Conservation (phyloP, 2,888 invertebrate genomes). For the Glaucopsyche alexis region DNA sequence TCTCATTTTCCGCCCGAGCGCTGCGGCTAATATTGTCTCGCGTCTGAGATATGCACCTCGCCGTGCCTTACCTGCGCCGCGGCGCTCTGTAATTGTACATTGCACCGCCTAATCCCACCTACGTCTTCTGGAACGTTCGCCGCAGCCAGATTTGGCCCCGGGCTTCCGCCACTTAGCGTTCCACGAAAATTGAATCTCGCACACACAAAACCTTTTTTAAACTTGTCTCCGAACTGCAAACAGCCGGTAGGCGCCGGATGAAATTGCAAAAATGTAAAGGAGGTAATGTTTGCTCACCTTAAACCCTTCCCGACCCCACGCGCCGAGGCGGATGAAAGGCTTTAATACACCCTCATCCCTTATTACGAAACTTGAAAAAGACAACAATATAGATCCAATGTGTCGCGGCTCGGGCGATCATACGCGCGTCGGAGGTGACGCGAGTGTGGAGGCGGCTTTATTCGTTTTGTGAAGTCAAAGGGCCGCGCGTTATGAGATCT, state of each 20-base stretch:
- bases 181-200: slow-evolving; percentile 53
- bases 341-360: slow-evolving; percentile 81
- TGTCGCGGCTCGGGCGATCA: slow-evolving; percentile 80
- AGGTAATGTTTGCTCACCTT: slow-evolving; percentile 80
- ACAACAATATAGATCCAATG: slow-evolving; percentile 80
- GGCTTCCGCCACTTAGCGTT: slow-evolving; percentile 67
- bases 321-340: slow-evolving; percentile 79
- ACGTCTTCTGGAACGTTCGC: slow-evolving; percentile 75
- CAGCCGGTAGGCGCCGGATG: slow-evolving; percentile 72
- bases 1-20: slow-evolving; percentile 82
- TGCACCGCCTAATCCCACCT: slow-evolving; percentile 70
- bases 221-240: slow-evolving; percentile 55
- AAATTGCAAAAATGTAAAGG: slow-evolving; percentile 81
- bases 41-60: slow-evolving; percentile 68
- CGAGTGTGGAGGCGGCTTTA: slow-evolving; percentile 73
- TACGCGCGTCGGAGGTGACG: slow-evolving; percentile 74
- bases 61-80: slow-evolving; percentile 67
- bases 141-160: slow-evolving; percentile 75
- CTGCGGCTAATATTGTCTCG: slow-evolving; percentile 78
- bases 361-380: slow-evolving; percentile 81
- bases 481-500: slow-evolving; percentile 76
- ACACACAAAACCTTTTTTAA: slow-evolving; percentile 57
- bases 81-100: slow-evolving; percentile 71
- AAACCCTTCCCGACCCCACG: slow-evolving; percentile 77
- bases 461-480: slow-evolving; percentile 70